Conservation (phyloP, 2,888 invertebrate species). For the Drosophila recens region DNA sequence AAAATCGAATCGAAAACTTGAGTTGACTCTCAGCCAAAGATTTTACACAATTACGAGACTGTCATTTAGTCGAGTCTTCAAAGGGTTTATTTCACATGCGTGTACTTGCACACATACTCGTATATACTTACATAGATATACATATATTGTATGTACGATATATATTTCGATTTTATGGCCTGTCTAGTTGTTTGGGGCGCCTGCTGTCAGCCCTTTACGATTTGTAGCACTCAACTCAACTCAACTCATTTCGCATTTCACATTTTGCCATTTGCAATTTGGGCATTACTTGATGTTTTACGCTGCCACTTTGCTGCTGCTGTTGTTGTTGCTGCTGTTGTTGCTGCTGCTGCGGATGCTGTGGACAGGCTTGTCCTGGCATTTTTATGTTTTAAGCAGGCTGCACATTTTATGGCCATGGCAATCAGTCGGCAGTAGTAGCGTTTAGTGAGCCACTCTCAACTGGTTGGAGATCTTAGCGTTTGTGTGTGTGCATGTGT, state of each 20-base stretch:
- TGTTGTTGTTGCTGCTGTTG: constrained; percentile 32
- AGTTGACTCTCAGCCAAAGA: constrained; percentile 33
- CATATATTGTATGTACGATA: constrained; percentile 5
- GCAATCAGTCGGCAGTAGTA: constrained; percentile 66
- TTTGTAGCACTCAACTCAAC: constrained; percentile 80
- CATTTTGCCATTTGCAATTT: constrained; percentile 62
- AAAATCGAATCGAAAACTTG: constrained; percentile 40
- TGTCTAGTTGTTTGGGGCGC: constrained; percentile 62
- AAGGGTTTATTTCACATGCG: constrained; percentile 38
- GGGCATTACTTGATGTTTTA: constrained; percentile 78
- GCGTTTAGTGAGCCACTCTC: constrained; percentile 76
- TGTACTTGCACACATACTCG: constrained; percentile 19
- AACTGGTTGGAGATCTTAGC: constrained; percentile 4
- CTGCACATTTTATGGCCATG: constrained; percentile 74
- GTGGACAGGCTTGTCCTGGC: constrained; percentile 56
- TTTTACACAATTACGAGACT: constrained; percentile 59
- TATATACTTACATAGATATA: constrained; percentile 3
- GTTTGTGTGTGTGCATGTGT: constrained; percentile 14
- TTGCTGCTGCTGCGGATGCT: constrained; percentile 30
- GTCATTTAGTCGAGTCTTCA: constrained; percentile 34
- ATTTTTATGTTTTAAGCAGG: constrained; percentile 79
- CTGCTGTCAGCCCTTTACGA: constrained; percentile 67
- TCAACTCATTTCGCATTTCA: constrained; percentile 71
- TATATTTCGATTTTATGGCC: constrained; percentile 55
- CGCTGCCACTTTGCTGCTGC: constrained; percentile 67